Evolutionary conservation across 37 sponge, comb jelly and placozoan species (phyloP).

Genomic region (Ephydatia muelleri): DNA sequence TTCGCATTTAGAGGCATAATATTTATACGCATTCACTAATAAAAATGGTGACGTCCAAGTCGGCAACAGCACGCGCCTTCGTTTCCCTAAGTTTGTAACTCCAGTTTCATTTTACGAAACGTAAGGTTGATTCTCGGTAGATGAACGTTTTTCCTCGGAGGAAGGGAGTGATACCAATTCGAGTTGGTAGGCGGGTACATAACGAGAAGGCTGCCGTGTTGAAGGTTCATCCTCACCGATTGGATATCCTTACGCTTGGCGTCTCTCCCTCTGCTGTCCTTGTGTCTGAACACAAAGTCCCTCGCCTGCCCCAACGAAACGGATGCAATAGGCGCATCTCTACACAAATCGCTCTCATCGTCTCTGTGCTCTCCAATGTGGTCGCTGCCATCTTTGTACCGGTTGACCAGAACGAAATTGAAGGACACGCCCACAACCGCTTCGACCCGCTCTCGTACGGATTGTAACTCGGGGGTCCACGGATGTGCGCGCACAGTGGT

Average conservation of each 20-base stretch:
- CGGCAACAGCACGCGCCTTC: too few relatives aligned
- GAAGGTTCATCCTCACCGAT: conserved; percentile 49
- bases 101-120: conserved; percentile 55
- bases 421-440: conserved; percentile 19
- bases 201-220: conserved; percentile 63
- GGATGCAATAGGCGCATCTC: conserved; percentile 56
- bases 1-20: too few relatives aligned
- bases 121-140: conserved; percentile 65
- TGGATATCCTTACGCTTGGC: conserved; percentile 45
- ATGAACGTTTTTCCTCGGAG: conserved; percentile 49
- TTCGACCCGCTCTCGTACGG: conserved; percentile 29
- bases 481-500: conserved; percentile 44
- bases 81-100: too few relatives aligned
- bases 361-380: conserved; percentile 77
- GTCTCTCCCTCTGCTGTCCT: conserved; percentile 37
- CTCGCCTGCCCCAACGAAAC: conserved; percentile 67
- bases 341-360: conserved; percentile 60
- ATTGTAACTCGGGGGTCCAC: conserved; percentile 48
- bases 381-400: conserved; percentile 65
- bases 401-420: conserved; percentile 80
- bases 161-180: conserved; percentile 78
- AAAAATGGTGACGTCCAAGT: too few relatives aligned
- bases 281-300: conserved; percentile 76
- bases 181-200: conserved; percentile 71
- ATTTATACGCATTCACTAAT: too few relatives aligned